Conservation (phyloP, 2,888 invertebrate species). For the Epirrhoe tristata region DNA sequence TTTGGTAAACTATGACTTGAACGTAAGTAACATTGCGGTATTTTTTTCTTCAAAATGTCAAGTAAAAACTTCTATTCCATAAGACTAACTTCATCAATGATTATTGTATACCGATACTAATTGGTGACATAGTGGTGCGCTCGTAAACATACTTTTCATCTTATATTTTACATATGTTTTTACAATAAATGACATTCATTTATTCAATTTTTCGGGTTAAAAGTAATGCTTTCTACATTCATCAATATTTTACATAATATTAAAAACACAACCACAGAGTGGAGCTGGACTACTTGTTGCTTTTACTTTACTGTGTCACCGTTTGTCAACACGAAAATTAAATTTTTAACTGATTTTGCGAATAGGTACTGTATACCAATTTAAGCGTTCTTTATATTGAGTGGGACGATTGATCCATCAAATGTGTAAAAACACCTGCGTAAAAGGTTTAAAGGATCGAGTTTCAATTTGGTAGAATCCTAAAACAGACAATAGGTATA, state of each 20-base stretch:
- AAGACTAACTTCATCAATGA: too few species aligned
- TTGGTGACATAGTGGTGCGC: too few species aligned
- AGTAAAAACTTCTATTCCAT: too few species aligned
- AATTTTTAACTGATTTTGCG: slow-evolving; percentile 56
- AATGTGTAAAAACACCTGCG: slow-evolving; percentile 45
- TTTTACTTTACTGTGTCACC: not conserved
- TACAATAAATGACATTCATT: too few species aligned
- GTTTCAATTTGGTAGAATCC: slow-evolving; percentile 9
- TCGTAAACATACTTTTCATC: too few species aligned
- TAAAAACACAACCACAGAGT: not conserved
- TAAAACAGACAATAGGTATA: not conserved
- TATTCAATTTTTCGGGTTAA: too few species aligned
- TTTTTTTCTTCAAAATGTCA: too few species aligned
- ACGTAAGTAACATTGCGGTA: too few species aligned
- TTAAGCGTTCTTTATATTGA: slow-evolving; percentile 58
- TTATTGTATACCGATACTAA: too few species aligned
- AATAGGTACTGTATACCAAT: slow-evolving; percentile 61
- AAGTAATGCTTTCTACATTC: too few species aligned
- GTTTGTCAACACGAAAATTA: slow-evolving; percentile 2
- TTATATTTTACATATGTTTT: too few species aligned
- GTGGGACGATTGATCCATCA: slow-evolving; percentile 51
- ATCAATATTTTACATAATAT: too few species aligned
- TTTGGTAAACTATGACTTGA: not conserved
- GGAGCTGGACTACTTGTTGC: not conserved
- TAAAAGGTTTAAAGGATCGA: slow-evolving; percentile 10